Conservation (phyloP, 2,888 invertebrate species). For the Synanthedon andrenaeformis region DNA sequence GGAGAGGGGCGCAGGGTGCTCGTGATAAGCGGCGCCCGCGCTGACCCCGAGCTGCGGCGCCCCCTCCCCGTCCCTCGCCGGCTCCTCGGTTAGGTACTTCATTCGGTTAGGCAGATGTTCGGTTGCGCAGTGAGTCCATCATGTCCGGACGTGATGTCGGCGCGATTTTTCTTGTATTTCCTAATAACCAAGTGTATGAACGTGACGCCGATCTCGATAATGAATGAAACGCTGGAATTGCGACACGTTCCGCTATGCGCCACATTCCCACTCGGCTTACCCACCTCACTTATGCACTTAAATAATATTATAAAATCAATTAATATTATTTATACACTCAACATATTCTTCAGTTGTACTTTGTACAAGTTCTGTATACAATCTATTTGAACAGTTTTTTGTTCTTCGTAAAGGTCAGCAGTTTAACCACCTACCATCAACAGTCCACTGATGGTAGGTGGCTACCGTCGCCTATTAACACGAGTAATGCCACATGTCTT, state of each 20-base stretch:
- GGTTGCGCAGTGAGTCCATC: background rate
- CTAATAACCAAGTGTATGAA: slow-evolving; percentile 8
- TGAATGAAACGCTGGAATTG: slow-evolving; percentile 13
- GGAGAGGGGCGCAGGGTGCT: slow-evolving; percentile 8
- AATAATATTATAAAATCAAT: too few species aligned
- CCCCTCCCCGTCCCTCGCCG: slow-evolving; percentile 10
- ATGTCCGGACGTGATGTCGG: background rate
- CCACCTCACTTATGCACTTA: slow-evolving; percentile 1
- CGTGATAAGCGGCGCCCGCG: slow-evolving; percentile 39
- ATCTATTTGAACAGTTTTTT: too few species aligned
- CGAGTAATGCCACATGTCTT: too few species aligned
- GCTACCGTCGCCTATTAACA: too few species aligned
- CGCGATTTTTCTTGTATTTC: background rate
- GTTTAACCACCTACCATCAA: too few species aligned
- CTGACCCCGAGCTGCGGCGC: slow-evolving; percentile 30
- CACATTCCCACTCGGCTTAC: background rate
- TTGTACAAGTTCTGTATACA: too few species aligned
- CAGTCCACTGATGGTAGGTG: too few species aligned
- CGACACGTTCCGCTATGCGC: slow-evolving; percentile 12
- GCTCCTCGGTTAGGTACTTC: background rate
- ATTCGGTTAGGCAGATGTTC: background rate
- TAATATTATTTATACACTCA: too few species aligned
- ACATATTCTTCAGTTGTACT: too few species aligned
- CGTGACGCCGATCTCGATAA: slow-evolving; percentile 21
- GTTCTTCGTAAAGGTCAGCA: too few species aligned